These are phyloP conservation scores for Polydrusus cervinus DNA, from an alignment of 2,888 invertebrate genomes.

Conservation along the genomic window DNA sequence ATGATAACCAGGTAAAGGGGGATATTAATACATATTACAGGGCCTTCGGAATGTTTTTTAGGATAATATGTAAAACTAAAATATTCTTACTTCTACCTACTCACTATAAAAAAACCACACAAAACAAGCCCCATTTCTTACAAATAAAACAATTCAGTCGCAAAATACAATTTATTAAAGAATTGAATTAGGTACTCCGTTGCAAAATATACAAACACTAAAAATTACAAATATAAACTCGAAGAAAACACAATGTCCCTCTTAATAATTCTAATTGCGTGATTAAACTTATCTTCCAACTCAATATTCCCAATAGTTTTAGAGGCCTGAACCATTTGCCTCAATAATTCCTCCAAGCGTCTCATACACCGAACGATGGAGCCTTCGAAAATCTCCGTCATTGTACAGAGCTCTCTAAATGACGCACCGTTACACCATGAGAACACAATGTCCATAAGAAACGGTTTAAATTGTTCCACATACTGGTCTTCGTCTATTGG, in stretches of 20 bases:
- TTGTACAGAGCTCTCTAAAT: constrained; percentile 94
- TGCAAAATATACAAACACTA: constrained; percentile 19
- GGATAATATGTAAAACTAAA: neutral
- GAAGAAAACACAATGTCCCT: constrained; percentile 99
- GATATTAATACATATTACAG: too few relatives aligned
- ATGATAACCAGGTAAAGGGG: too few relatives aligned
- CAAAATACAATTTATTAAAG: constrained; percentile 23
- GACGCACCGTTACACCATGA: constrained; percentile 96
- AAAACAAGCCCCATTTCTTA: neutral
- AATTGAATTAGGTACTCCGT: constrained; percentile 11
- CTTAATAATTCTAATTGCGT: constrained; percentile 92
- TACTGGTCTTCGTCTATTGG: constrained; percentile 93
- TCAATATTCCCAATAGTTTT: constrained; percentile 98
- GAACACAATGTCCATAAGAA: constrained; percentile 97
- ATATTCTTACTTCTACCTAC: too few relatives aligned
- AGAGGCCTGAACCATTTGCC: constrained; percentile 96
- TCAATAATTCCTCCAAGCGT: constrained; percentile 93
- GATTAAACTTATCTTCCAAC: constrained; percentile 95
- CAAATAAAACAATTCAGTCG: constrained; percentile 18
- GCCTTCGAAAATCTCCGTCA: constrained; percentile 97
- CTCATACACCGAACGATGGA: constrained; percentile 95
- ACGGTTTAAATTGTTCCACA: constrained; percentile 93
- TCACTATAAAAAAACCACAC: neutral
- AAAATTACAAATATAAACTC: constrained; percentile 89
- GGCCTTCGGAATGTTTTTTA: too few relatives aligned